These are phyloP conservation scores for Andrena chrysosceles DNA, from an alignment of 2,888 invertebrate species.

Conservation along the genomic window DNA sequence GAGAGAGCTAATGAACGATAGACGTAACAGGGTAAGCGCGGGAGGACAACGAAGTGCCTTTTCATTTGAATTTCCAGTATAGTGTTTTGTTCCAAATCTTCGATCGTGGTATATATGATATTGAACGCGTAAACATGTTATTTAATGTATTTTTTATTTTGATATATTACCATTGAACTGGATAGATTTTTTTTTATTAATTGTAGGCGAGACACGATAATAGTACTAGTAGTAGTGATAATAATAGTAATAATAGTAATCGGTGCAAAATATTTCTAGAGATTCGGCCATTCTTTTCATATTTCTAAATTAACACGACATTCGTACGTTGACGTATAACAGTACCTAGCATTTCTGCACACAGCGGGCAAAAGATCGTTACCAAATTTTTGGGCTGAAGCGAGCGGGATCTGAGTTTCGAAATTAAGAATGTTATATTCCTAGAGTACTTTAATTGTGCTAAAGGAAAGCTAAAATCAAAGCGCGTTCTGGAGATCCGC, in stretches of 20 bases:
- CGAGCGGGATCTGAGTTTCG: neutral
- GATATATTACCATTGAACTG: constrained; percentile 37
- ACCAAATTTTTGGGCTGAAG: neutral
- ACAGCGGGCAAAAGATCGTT: constrained; percentile 1
- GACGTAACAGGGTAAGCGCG: constrained; percentile 6
- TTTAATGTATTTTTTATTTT: constrained; percentile 48
- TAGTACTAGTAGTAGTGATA: neutral
- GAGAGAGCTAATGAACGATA: constrained; percentile 10
- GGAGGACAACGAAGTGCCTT: constrained; percentile 25
- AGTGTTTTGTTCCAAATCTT: constrained; percentile 4
- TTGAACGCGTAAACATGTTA: constrained; percentile 40
- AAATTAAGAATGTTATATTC: constrained; percentile 8
- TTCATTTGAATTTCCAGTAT: constrained; percentile 4
- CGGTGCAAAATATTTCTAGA: constrained; percentile 45
- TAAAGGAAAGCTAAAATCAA: constrained; percentile 28
- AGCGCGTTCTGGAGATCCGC: constrained; percentile 31
- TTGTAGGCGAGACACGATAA: constrained; percentile 10
- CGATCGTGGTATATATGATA: constrained; percentile 11
- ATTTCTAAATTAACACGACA: constrained; percentile 14
- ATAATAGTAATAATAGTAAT: constrained; percentile 11
- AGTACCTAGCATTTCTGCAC: constrained; percentile 23
- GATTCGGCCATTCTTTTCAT: constrained; percentile 7
- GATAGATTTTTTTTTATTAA: constrained; percentile 19
- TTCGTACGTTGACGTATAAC: constrained; percentile 2
- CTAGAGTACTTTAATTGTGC: neutral